These are phyloP conservation scores for Clistopyga incitator DNA, from an alignment of 2,888 invertebrate species.

Conservation along the genomic window DNA sequence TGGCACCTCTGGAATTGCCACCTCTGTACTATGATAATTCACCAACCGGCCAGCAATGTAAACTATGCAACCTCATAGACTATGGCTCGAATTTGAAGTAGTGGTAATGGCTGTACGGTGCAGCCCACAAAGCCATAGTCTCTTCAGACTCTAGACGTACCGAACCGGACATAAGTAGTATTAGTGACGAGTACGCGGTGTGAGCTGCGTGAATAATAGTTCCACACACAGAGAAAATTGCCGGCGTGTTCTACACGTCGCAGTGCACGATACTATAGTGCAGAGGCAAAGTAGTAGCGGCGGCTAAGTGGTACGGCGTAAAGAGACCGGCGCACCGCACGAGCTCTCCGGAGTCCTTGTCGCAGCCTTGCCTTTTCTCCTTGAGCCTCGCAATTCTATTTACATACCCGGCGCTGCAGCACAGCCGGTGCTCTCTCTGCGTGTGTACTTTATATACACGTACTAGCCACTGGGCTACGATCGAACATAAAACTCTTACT, in stretches of 20 bases:
- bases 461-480: background rate
- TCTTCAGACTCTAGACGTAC: background rate
- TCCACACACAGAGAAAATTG: background rate
- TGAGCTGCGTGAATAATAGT: conserved; percentile 1
- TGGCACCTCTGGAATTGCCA: too few species aligned
- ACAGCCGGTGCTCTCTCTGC: conserved; percentile 37
- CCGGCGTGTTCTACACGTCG: background rate
- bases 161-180: background rate
- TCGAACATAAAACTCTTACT: background rate
- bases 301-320: conserved; percentile 39
- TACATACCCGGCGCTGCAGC: conserved; percentile 72
- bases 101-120: background rate
- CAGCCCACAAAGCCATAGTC: background rate
- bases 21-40: background rate
- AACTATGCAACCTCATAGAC: background rate
- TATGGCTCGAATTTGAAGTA: background rate
- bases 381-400: conserved; percentile 77
- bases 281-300: conserved; percentile 40
- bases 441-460: background rate
- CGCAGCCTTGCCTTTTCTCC: conserved; percentile 80
- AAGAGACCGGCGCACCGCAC: conserved; percentile 42
- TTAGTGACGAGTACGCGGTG: background rate
- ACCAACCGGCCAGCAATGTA: background rate
- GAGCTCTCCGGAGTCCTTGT: conserved; percentile 74
- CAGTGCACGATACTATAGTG: conserved; percentile 4